Conservation (phyloP, 1,140 invertebrate genomes). For the Halesus radiatus region DNA sequence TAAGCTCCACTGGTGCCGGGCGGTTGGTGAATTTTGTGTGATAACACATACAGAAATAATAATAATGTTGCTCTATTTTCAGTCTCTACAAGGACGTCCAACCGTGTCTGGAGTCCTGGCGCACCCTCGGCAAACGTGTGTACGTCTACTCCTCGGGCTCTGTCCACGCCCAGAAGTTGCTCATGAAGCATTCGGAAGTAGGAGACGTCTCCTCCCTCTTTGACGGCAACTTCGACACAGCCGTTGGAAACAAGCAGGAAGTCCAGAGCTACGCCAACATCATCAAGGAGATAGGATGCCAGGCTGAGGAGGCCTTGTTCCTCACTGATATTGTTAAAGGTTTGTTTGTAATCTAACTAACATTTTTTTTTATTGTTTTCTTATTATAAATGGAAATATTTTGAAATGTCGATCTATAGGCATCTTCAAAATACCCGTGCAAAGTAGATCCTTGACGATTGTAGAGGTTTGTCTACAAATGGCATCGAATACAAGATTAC, state of each 20-base stretch:
- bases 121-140: conserved; percentile 75
- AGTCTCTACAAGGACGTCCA: conserved; percentile 91
- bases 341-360: conserved; percentile 58
- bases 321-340: conserved; percentile 89
- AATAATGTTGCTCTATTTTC: conserved; percentile 43
- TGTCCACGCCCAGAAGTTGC: conserved; percentile 89
- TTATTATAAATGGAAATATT: too few species aligned
- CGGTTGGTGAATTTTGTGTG: too few species aligned
- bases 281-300: conserved; percentile 74
- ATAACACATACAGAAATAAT: too few species aligned
- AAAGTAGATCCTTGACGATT: too few species aligned
- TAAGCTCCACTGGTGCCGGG: too few species aligned
- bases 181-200: conserved; percentile 82
- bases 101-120: conserved; percentile 80
- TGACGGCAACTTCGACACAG: conserved; percentile 89
- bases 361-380: too few species aligned
- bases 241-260: conserved; percentile 84
- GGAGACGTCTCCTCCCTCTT: conserved; percentile 85
- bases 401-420: too few species aligned
- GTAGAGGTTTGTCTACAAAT: too few species aligned
- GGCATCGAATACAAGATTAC: too few species aligned
- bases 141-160: conserved; percentile 95
- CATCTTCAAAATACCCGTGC: too few species aligned
- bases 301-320: conserved; percentile 82
- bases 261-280: conserved; percentile 83